These are phyloP conservation scores for Misgurnus mizolepis DNA, from an alignment of 2,113 vertebrate genomes.

Conservation along the genomic window DNA sequence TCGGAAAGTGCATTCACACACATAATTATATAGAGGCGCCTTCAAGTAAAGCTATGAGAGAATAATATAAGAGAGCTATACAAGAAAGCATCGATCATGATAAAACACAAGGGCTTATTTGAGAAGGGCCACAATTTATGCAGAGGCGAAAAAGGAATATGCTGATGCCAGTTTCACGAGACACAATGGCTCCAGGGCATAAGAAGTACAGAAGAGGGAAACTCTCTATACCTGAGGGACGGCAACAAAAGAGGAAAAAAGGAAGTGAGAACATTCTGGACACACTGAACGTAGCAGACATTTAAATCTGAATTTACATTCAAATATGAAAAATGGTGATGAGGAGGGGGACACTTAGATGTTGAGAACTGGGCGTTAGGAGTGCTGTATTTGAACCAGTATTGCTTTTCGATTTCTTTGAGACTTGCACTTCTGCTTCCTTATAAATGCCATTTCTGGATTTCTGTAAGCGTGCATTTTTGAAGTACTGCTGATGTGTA, in stretches of 20 bases:
- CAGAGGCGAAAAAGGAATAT: slow-evolving; percentile 44
- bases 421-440: background rate
- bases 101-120: slow-evolving; percentile 43
- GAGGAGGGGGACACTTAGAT: slow-evolving; percentile 37
- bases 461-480: background rate
- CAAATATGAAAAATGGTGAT: slow-evolving; percentile 56
- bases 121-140: slow-evolving; percentile 31
- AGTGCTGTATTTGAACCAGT: slow-evolving; percentile 28
- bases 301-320: slow-evolving; percentile 59
- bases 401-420: slow-evolving; percentile 29
- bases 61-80: slow-evolving; percentile 50
- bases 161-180: slow-evolving; percentile 48
- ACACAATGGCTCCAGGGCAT: slow-evolving; percentile 40
- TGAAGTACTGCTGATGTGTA: background rate
- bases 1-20: background rate
- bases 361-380: slow-evolving; percentile 31
- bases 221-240: slow-evolving; percentile 40
- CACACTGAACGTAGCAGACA: slow-evolving; percentile 32
- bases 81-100: slow-evolving; percentile 53
- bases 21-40: background rate
- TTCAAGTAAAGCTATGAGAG: slow-evolving; percentile 39
- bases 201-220: slow-evolving; percentile 31
- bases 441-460: background rate
- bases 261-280: slow-evolving; percentile 41
- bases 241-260: slow-evolving; percentile 41